Evolutionary conservation across 2,888 invertebrate genomes (phyloP).

Genomic region (Sarcophaga carnaria): DNA sequence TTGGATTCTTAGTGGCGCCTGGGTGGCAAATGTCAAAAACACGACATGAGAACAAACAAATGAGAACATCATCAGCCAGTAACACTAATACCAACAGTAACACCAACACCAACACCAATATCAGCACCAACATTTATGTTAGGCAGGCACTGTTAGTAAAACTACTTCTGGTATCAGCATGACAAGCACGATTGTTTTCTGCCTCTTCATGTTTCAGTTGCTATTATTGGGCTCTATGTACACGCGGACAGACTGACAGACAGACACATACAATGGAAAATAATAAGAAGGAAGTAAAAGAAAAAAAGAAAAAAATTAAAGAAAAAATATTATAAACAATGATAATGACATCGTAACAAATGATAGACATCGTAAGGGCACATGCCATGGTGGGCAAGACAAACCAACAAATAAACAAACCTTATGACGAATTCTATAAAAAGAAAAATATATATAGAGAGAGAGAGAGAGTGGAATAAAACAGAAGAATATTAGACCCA

Average conservation of each 20-base stretch:
- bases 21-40: conserved; percentile 70
- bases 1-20: conserved; percentile 66
- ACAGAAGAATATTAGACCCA: conserved; percentile 36
- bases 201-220: neutral
- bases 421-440: neutral
- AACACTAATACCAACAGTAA: conserved; percentile 17
- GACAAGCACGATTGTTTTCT: conserved; percentile 22
- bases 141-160: neutral
- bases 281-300: neutral
- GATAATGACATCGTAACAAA: conserved; percentile 67
- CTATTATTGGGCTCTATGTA: conserved; percentile 5
- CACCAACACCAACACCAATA: conserved; percentile 12
- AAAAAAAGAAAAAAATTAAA: neutral
- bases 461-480: conserved; percentile 4
- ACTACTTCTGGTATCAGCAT: conserved; percentile 37
- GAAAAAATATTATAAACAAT: conserved; percentile 45
- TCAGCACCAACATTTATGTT: no score
- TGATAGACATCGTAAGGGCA: conserved; percentile 57
- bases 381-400: conserved; percentile 43
- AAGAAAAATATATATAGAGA: conserved; percentile 4
- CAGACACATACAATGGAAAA: neutral
- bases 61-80: conserved; percentile 47
- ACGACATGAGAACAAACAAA: conserved; percentile 58
- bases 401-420: conserved; percentile 5
- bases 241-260: neutral